Evolutionary conservation across 2,113 vertebrate species (phyloP), one percentile per base, ranked within the genome.

Genomic region (Tringa solitaria): DNA sequence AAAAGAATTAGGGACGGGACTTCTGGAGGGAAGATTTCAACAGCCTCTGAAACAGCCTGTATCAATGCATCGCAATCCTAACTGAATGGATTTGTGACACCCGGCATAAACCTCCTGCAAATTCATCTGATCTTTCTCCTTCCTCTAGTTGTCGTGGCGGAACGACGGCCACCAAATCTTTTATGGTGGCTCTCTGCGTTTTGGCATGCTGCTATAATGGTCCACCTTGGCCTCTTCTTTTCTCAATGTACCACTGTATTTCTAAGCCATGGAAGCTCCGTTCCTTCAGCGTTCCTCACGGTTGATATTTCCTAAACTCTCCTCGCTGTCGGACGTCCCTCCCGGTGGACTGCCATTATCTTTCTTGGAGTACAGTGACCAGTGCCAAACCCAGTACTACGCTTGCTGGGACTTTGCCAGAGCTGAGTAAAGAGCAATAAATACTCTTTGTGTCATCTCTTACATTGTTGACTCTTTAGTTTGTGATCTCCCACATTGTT

Each of bases 101-200:
- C 46, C 3, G 0, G 63, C 51, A 74, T 81, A 70, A 95, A 67
- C 86, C 73, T 64, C 60, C 56, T 84, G 86, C 14, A 10, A 74
- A 81, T 75, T 81, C 12, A 2, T 41, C 73, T 80, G 50, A 63
- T 90, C 73, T 92, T 87, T 95, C 51, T 92, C 53, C 84, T 91
- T 81, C 35, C 37, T 78, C 19, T 70, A 60, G 68, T 48, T 75
- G 84, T 90, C 72, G 54, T 0, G 0, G 50, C 70, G 51, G 86
- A 96, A 94, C 76, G 89, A 92, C 67, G 76, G 80, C 60, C 51
- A 43, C 77, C 78, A 78, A 81, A 72, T 92, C 59, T 90, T 95
- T 75, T 59, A 63, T 59, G 51, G 23, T 20, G 23, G 64, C 39
- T 89, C 68, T 69, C 46, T 78, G 23, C 32, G 10, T 73, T 89